Conservation (phyloP, 2,797 vertebrate species). For the Mormyrus hasselquistii region DNA sequence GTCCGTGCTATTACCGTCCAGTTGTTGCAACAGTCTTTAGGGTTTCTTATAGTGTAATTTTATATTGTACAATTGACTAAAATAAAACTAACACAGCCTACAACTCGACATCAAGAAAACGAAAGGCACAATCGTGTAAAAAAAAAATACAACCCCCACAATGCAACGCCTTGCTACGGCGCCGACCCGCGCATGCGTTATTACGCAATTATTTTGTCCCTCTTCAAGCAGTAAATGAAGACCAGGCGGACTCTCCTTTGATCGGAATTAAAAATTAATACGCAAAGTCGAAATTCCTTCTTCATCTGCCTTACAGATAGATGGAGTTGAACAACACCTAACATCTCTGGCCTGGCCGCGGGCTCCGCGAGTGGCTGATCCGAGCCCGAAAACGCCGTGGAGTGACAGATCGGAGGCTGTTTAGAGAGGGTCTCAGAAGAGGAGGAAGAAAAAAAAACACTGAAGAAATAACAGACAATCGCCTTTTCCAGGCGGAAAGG, state of each 20-base stretch:
- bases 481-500: slow-evolving; percentile 17
- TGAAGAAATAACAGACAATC: slow-evolving; percentile 26
- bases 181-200: slow-evolving; percentile 34
- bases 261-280: slow-evolving; percentile 25
- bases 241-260: slow-evolving; percentile 31
- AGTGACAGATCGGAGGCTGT: slow-evolving; percentile 28
- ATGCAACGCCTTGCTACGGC: background rate
- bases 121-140: background rate
- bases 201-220: slow-evolving; percentile 21
- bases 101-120: background rate
- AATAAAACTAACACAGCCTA: background rate
- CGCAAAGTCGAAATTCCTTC: slow-evolving; percentile 22
- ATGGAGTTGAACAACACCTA: slow-evolving; percentile 22
- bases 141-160: slow-evolving; percentile 29
- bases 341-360: slow-evolving; percentile 11
- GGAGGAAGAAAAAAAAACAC: slow-evolving; percentile 24
- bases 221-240: slow-evolving; percentile 32
- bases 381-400: slow-evolving; percentile 20
- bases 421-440: slow-evolving; percentile 24
- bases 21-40: background rate
- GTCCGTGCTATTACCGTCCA: background rate
- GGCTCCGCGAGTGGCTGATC: slow-evolving; percentile 12
- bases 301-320: slow-evolving; percentile 15
- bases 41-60: background rate
- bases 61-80: background rate